Evolutionary conservation across 2,113 vertebrate genomes (phyloP).

Genomic region (Scalopus aquaticus): DNA sequence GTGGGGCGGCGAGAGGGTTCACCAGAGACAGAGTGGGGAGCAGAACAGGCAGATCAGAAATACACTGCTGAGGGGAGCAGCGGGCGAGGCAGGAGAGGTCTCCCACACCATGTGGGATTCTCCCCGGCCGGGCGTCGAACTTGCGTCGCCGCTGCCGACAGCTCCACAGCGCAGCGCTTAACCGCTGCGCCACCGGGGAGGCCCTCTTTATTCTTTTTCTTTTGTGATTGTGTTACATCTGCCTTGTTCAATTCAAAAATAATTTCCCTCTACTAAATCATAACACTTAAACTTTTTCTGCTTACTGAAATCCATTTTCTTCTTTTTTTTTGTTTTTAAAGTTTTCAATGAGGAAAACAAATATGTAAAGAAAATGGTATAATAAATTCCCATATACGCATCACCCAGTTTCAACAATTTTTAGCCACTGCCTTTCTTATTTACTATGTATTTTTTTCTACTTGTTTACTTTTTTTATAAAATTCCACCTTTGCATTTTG

Average conservation of each 20-base stretch:
- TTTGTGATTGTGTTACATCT: neutral
- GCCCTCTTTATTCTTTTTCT: too few relatives aligned
- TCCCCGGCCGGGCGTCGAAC: too few relatives aligned
- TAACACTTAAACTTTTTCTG: neutral
- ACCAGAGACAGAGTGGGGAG: too few relatives aligned
- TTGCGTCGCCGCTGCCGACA: too few relatives aligned
- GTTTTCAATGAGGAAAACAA: neutral
- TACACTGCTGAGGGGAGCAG: too few relatives aligned
- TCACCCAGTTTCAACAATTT: neutral
- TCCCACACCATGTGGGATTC: too few relatives aligned
- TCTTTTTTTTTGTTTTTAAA: neutral
- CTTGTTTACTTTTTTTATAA: neutral
- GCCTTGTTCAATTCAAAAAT: neutral
- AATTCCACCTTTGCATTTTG: neutral
- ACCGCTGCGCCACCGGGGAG: too few relatives aligned
- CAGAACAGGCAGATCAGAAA: too few relatives aligned
- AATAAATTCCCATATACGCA: neutral
- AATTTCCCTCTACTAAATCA: neutral
- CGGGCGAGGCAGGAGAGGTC: too few relatives aligned
- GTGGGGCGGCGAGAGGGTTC: too few relatives aligned
- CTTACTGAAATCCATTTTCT: neutral
- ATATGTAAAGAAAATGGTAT: neutral
- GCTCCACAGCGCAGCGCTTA: too few relatives aligned
- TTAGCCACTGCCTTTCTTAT: neutral
- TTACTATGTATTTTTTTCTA: neutral